Conservation (phyloP, 2,888 invertebrate species). For the Bibio marci region DNA sequence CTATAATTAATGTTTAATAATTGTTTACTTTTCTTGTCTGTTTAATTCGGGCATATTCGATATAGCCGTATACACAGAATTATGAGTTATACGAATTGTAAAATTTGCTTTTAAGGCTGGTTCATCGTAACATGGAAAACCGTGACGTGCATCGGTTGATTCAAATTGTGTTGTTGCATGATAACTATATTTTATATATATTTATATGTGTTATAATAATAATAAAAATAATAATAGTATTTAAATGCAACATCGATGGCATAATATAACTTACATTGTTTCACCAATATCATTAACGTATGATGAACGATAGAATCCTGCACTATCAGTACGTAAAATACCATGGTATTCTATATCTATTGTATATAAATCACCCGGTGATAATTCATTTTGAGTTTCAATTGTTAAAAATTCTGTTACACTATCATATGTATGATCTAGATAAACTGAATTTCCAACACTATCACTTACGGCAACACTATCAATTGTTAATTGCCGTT, state of each 20-base stretch:
- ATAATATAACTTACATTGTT: conserved; percentile 10
- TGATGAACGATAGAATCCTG: conserved; percentile 44
- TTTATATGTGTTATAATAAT: too few relatives aligned
- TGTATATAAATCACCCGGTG: conserved; percentile 19
- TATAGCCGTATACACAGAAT: conserved; percentile 18
- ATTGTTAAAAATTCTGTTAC: conserved; percentile 7
- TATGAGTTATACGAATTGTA: conserved; percentile 19
- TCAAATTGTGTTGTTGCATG: conserved; percentile 51
- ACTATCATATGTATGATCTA: background rate
- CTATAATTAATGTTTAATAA: too few relatives aligned
- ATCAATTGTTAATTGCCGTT: background rate
- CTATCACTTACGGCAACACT: background rate
- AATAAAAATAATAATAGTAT: too few relatives aligned
- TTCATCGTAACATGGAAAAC: conserved; percentile 60
- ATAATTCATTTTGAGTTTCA: background rate
- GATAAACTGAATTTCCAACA: background rate
- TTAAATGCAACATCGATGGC: too few relatives aligned
- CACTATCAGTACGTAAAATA: conserved; percentile 37
- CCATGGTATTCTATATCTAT: conserved; percentile 39
- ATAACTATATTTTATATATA: conserved; percentile 15
- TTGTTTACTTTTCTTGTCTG: background rate
- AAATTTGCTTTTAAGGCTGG: conserved; percentile 49
- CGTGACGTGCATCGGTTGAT: conserved; percentile 44
- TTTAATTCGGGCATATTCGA: conserved; percentile 32
- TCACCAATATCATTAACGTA: conserved; percentile 23